Conservation (phyloP, 2,113 vertebrate species). For the Zosterops hypoxanthus region DNA sequence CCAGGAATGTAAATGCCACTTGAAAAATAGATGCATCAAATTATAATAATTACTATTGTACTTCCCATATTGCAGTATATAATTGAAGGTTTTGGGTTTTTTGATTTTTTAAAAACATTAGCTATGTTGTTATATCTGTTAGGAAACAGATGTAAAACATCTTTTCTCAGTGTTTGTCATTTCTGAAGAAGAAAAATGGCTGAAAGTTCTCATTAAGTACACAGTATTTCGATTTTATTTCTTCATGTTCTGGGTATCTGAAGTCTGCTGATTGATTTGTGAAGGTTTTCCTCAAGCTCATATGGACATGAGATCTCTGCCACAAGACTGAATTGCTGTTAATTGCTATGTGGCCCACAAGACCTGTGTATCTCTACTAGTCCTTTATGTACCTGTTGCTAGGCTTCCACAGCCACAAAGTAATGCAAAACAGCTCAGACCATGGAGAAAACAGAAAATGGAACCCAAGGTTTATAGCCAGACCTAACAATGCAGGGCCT, state of each 20-base stretch:
- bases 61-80: background rate
- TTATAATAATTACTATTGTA: background rate
- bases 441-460: background rate
- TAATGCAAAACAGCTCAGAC: background rate
- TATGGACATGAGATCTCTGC: background rate
- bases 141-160: background rate
- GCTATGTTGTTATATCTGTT: background rate
- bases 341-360: background rate
- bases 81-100: background rate
- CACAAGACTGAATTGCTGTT: background rate
- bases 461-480: background rate
- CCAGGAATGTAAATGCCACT: background rate
- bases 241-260: background rate
- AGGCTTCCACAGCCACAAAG: background rate
- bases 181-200: background rate
- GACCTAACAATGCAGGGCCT: background rate
- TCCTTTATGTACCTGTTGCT: background rate
- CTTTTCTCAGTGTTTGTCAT: background rate
- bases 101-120: fast-evolving
- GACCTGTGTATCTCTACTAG: background rate
- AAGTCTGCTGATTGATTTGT: background rate
- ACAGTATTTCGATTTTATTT: background rate
- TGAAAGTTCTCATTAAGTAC: background rate
- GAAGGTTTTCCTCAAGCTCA: background rate
- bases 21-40: background rate